These are phyloP conservation scores for Chesias legatella DNA, from an alignment of 2,888 invertebrate species.

Conservation along the genomic window DNA sequence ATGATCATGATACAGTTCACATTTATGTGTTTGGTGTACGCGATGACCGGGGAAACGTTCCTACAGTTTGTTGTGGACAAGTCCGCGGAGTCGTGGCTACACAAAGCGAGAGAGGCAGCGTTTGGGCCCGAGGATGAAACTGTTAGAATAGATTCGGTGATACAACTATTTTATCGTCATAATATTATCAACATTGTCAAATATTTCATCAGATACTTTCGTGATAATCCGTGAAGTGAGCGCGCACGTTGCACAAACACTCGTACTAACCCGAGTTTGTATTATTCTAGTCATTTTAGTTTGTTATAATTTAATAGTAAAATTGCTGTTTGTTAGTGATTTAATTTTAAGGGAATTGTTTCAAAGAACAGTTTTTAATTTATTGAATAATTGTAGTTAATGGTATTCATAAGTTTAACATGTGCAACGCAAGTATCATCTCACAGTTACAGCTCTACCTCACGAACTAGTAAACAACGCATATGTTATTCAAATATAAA, in stretches of 20 bases:
- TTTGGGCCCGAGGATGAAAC: constrained; percentile 48
- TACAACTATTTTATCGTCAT: constrained; percentile 43
- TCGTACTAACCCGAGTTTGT: background rate
- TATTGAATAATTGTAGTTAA: no score
- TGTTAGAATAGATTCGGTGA: constrained; percentile 47
- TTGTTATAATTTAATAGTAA: constrained; percentile 5
- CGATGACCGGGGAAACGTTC: constrained; percentile 46
- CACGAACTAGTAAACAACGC: no score
- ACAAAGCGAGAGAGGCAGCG: constrained; percentile 38
- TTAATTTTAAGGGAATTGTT: background rate
- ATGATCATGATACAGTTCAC: constrained; percentile 41
- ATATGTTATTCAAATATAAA: background rate
- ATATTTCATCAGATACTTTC: constrained; percentile 35
- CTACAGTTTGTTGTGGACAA: constrained; percentile 47
- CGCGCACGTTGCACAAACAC: background rate
- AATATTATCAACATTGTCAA: constrained; percentile 50
- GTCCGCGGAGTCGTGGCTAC: constrained; percentile 43
- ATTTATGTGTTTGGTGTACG: constrained; percentile 43
- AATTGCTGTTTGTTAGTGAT: constrained; percentile 4
- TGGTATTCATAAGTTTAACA: no score
- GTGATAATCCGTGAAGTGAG: constrained; percentile 2
- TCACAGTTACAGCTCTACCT: no score
- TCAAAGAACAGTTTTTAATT: no score
- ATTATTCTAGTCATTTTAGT: constrained; percentile 12
- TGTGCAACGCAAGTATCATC: no score